These are phyloP conservation scores for Globia sparganii DNA, from an alignment of 2,888 invertebrate species.

Conservation along the genomic window DNA sequence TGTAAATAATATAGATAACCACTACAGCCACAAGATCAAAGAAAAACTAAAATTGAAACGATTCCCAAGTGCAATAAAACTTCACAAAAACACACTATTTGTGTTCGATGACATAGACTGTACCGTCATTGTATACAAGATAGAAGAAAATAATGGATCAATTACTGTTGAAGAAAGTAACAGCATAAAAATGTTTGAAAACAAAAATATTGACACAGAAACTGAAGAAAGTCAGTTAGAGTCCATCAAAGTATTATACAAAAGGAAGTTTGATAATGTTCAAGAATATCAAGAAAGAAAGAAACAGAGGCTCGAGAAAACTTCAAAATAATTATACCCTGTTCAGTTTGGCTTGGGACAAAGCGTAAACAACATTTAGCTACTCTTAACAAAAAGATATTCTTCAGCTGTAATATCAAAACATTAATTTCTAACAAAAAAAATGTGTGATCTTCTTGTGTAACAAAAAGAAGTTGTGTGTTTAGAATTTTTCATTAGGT, in stretches of 20 bases:
- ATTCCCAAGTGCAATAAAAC: conserved; percentile 85
- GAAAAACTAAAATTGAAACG: conserved; percentile 80
- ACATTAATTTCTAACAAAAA: no score
- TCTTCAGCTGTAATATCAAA: no score
- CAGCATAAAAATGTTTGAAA: conserved; percentile 76
- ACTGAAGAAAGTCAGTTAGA: conserved; percentile 72
- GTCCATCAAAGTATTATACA: conserved; percentile 91
- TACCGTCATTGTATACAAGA: conserved; percentile 78
- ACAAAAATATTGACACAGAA: conserved; percentile 53
- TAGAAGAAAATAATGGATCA: conserved; percentile 71
- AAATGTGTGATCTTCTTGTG: no score
- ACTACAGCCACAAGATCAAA: conserved; percentile 75
- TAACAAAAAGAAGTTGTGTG: no score
- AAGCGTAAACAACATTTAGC: no score
- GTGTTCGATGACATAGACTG: conserved; percentile 79
- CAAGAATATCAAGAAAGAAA: conserved; percentile 95
- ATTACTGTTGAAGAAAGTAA: conserved; percentile 68
- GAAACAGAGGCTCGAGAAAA: conserved; percentile 92
- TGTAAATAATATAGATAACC: conserved; percentile 74
- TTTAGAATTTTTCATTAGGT: no score
- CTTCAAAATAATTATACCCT: conserved; percentile 68
- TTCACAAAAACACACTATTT: conserved; percentile 80
- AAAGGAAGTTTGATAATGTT: conserved; percentile 95
- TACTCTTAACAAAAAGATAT: no score
- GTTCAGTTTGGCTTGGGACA: no score